A percentile compares a stretch with the other conserved stretches of the same genome.
Evolutionary conservation across 1,140 invertebrate genomes (phyloP).

Genomic region (Lepidurus apus): DNA sequence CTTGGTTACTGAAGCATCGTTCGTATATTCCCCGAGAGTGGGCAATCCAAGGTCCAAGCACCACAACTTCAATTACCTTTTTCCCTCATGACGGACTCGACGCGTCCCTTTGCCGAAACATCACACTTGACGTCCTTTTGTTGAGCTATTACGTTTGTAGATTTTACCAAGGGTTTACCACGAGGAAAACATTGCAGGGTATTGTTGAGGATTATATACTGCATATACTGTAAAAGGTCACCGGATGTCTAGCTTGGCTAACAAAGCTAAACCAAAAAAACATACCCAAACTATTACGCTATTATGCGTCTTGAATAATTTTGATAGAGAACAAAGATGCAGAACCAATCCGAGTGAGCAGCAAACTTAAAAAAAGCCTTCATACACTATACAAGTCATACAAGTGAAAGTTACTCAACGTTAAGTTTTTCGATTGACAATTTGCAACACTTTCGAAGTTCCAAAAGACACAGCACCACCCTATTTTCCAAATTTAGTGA

Average conservation of each 20-base stretch:
- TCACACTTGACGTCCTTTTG: not conserved
- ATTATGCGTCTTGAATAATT: too few relatives aligned
- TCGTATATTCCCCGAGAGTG: not conserved
- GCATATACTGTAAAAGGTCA: not conserved
- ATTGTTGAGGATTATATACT: too few relatives aligned
- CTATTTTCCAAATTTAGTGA: not conserved
- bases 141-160: not conserved
- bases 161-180: not conserved
- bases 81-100: not conserved
- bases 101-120: not conserved
- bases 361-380: too few relatives aligned
- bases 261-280: not conserved
- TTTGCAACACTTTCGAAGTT: not conserved
- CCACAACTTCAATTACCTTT: not conserved
- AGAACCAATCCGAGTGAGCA: too few relatives aligned
- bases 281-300: not conserved
- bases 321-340: too few relatives aligned
- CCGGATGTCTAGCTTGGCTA: conserved; percentile 1
- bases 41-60: not conserved
- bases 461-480: not conserved
- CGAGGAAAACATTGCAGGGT: not conserved
- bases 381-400: too few relatives aligned
- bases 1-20: not conserved
- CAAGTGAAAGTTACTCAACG: too few relatives aligned
- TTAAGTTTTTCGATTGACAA: not conserved